phyloP scores from a whole-genome alignment of 2,113 vertebrate genomes.

The Oncorhynchus nerka region DNA sequence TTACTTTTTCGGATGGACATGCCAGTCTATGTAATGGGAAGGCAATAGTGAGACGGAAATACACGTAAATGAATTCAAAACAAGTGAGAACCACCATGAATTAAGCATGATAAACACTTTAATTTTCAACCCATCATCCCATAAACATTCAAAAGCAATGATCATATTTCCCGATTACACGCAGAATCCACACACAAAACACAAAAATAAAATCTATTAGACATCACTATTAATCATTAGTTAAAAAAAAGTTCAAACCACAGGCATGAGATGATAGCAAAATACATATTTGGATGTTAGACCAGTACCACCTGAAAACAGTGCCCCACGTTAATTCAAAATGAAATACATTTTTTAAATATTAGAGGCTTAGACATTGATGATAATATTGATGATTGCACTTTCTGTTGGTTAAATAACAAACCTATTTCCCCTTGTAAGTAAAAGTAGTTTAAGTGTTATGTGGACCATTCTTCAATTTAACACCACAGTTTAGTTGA shows the following conservation, averaged over 20 bases:
- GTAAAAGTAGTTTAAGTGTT: neutral
- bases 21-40: neutral
- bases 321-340: neutral
- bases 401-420: neutral
- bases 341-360: neutral
- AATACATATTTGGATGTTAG: conserved; percentile 36
- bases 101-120: conserved; percentile 31
- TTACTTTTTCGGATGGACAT: too few relatives aligned
- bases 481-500: neutral
- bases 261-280: conserved; percentile 27
- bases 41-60: neutral
- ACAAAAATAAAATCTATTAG: conserved; percentile 50
- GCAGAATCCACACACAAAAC: conserved; percentile 45
- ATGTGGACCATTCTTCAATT: neutral
- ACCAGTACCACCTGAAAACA: neutral
- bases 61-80: neutral
- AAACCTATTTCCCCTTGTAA: neutral
- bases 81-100: neutral
- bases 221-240: conserved; percentile 37
- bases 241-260: conserved; percentile 54
- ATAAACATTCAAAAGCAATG: conserved; percentile 34
- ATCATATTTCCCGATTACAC: conserved; percentile 25
- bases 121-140: conserved; percentile 51
- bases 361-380: neutral
- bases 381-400: neutral